Conservation (phyloP, 2,113 vertebrate genomes). For the Thunnus maccoyii region DNA sequence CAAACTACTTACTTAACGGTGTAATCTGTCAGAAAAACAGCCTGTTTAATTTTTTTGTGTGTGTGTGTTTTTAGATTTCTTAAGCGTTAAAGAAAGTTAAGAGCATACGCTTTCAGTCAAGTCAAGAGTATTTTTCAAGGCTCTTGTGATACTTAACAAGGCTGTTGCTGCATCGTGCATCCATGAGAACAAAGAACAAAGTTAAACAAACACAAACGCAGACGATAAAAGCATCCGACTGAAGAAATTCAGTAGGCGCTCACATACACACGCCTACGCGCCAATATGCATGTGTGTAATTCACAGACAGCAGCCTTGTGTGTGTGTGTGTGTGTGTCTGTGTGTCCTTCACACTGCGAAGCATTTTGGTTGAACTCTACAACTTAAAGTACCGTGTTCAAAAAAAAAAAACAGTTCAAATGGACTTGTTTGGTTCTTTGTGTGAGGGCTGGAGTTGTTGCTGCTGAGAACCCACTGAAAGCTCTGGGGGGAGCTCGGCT, state of each 20-base stretch:
- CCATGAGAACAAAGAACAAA: constrained; percentile 7
- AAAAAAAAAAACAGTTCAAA: constrained; percentile 46
- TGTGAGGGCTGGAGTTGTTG: constrained; percentile 48
- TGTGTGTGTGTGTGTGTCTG: background rate
- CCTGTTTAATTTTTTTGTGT: background rate
- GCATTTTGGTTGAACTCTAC: constrained; percentile 33
- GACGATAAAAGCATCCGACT: constrained; percentile 4
- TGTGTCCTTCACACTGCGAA: constrained; percentile 41
- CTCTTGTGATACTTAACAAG: background rate
- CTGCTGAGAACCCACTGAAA: constrained; percentile 33
- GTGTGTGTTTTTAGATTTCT: background rate
- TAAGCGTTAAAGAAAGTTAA: background rate
- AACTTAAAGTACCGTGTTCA: constrained; percentile 1
- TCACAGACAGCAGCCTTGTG: constrained; percentile 13
- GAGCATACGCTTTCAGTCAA: background rate
- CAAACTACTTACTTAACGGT: constrained; percentile 1
- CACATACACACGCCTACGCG: background rate
- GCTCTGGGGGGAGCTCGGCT: constrained; percentile 58
- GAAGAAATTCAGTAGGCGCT: background rate
- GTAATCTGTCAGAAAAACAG: constrained; percentile 10
- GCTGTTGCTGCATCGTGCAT: background rate
- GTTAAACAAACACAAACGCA: background rate
- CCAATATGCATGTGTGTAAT: background rate
- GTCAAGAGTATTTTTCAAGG: background rate
- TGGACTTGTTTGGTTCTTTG: constrained; percentile 51